Base-by-base conservation (phyloP, 2,888 invertebrate genomes). In the Argyra leucocephala region DNA sequence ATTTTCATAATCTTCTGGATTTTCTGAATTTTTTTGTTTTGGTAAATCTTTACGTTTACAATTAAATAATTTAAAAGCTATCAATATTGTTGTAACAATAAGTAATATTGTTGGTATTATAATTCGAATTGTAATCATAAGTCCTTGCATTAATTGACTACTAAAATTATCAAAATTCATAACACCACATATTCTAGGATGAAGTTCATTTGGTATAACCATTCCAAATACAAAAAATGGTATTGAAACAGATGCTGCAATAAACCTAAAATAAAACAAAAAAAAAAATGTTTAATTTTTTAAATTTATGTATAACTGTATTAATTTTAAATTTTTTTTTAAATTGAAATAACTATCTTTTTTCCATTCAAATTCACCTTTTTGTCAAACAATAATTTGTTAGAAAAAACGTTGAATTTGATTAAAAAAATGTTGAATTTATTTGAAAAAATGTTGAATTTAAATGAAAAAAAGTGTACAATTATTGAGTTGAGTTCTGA, bases 201-300 rank as follows among this genome's bases (percentile, higher is more conserved):
- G 61, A 23, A 62, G 26, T 22, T 67, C 67, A 31, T 67, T 68
- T 6, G 70, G 69, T 22, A 70, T 61, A 9, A 68, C 67, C 36
- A 64, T 65, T 26, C 69, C 68, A 36, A 69, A 69, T 3, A 69
- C 64, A 57, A 69, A 69, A 3, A 69, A 63, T 23, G 86, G 86
- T 62, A 86, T 80, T 73, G 86, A 84, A 48, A 85, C 74, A 1
- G 86, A 86, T 60, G 82, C 74, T 48, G 84, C 81, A 62, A 85
- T 73, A 68, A 84, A 79, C 48, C 48, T 48, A 18, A 48, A 48
- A 48, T 48, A 3, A 15, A 15, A 48, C 12, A 48, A 48, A 48
- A 48, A 18, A 48, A 2, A 31, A 7, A 31, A 31, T 26, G 26
- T 6, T 26, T 26, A 26, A 26, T 26, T 4, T n/a, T n/a, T n/a